These are phyloP conservation scores for Brachionus rubens DNA, from an alignment of 1,140 invertebrate genomes.

Conservation along the genomic window DNA sequence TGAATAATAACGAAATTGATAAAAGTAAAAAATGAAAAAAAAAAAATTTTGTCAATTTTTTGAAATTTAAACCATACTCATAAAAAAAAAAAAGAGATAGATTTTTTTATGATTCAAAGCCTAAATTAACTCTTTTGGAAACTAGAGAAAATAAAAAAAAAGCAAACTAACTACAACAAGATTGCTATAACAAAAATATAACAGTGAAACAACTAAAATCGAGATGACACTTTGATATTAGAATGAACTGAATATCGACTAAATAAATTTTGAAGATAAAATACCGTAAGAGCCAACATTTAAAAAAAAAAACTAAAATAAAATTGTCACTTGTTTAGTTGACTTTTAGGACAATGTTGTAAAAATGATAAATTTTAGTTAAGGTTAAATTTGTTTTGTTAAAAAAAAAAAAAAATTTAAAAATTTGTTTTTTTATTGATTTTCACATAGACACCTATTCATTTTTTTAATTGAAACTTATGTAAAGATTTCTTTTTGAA, in stretches of 20 bases:
- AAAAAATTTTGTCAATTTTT: not conserved
- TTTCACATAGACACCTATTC: constrained; percentile 37
- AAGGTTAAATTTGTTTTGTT: constrained; percentile 34
- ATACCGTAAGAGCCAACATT: constrained; percentile 17
- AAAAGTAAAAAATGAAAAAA: not conserved
- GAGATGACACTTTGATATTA: constrained; percentile 17
- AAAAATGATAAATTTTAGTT: constrained; percentile 37
- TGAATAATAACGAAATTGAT: constrained; percentile 21
- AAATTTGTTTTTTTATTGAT: not conserved
- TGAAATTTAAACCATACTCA: not conserved
- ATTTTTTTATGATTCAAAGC: constrained; percentile 19
- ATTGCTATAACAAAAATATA: constrained; percentile 17
- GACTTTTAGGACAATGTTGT: not conserved
- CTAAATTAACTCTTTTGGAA: constrained; percentile 29
- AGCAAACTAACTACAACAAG: too few species aligned
- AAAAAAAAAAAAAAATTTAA: constrained; percentile 6
- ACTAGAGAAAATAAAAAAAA: not conserved
- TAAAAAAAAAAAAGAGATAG: not conserved
- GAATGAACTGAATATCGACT: constrained; percentile 29
- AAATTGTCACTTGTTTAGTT: constrained; percentile 7
- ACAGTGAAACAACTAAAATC: not conserved
- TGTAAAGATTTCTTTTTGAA: too few species aligned
- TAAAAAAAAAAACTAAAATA: not conserved
- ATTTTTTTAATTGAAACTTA: not conserved
- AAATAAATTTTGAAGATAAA: constrained; percentile 34